Base-by-base conservation (phyloP, 2,797 vertebrate genomes). In the Florisuga fusca region DNA sequence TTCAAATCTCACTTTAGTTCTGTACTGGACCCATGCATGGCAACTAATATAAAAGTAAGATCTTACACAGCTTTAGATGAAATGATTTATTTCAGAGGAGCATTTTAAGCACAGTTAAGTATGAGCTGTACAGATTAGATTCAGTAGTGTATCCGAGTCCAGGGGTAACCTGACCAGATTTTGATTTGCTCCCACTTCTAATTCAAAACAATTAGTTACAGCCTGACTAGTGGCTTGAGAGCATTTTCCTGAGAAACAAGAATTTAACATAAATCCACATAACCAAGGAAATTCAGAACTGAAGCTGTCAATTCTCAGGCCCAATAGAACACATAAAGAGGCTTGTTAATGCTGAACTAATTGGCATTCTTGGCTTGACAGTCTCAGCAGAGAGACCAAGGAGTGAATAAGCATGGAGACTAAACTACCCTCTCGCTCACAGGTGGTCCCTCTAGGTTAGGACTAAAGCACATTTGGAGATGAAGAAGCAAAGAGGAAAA, bases 321-420 rank as follows among this genome's bases (percentile, higher is more conserved):
- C 96, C 94, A 96, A 96, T 95, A 97, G 94, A 97, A 97, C 93
- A 91, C 94, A 96, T 96, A 97, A 96, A 96, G 94, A 94, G 79
- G 79, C 92, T 96, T 96, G 94, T 97, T 97, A 97, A 97, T 94
- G 96, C 95, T 96, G 89, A 96, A 94, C 95, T 97, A 97, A 95
- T 95, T 95, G 94, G 93, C 92, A 95, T 96, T 92, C 91, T 91
- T 89, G 74, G 91, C 83, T 95, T 97, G 95, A 89, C 94, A 96
- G 90, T 96, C 93, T 96, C 92, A 97, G 93, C 78, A 95, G 85
- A 94, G 95, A 94, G 91, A 95, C 89, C 94, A 90, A 87, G 90
- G 82, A 91, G 91, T 94, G 95, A 94, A 94, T 94, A 93, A 94
- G 91, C 90, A 93, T 96, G 92, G 91, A 95, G 85, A 87, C 84